Evolutionary conservation across 92 coral and sea anemone species (phyloP), one percentile per base, ranked within the genome.

Genomic region (Diadumene lineata): DNA sequence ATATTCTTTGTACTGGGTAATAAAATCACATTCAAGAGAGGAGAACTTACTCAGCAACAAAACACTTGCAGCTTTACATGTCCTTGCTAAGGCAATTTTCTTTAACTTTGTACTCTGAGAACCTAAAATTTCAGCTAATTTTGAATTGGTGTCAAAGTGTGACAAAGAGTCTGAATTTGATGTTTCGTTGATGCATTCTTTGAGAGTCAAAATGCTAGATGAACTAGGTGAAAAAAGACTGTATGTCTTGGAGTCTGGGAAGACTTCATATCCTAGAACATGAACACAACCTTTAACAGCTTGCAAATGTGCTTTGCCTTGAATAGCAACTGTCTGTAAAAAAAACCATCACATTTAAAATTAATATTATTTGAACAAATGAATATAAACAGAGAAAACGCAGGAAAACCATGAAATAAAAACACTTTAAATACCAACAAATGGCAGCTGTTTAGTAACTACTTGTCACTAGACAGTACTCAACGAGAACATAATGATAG

Each of bases 221-320:
- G 77, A 70, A 43, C 60, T 78, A 27, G 87, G 84, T 7, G 87
- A 86, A 68, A 86, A 86, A 18, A 86, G 43, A 66, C 74, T 27
- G 29, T 70, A 71, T n/a, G 69, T 44, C 2, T 76, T 66, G 13
- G 70, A 44, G 18, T 75, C 67, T 68, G 79, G 78, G 57, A 51
- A 44, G 44, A 87, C 23, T 34, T 64, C 68, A 57, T 31, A 74
- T 9, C 92, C 92, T 43, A 79, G 56, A 11, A 87, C 60, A 16
- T 82, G 68, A 18, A 61, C 79, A 55, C 56, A 32, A 2, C 92
- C 92, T 22, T 31, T 25, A 38, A 87, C 64, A 25, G 74, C 22
- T 51, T 62, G 60, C 33, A 87, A 25, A 10, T 25, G 43, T 15
- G 69, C 88, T 58, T 68, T 61, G 21, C 92, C 92, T 74, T 79